A percentile compares a stretch with the other conserved stretches of the same genome.
Conservation (phyloP, 1,140 invertebrate genomes). For the Drosophila nigrodunni region DNA sequence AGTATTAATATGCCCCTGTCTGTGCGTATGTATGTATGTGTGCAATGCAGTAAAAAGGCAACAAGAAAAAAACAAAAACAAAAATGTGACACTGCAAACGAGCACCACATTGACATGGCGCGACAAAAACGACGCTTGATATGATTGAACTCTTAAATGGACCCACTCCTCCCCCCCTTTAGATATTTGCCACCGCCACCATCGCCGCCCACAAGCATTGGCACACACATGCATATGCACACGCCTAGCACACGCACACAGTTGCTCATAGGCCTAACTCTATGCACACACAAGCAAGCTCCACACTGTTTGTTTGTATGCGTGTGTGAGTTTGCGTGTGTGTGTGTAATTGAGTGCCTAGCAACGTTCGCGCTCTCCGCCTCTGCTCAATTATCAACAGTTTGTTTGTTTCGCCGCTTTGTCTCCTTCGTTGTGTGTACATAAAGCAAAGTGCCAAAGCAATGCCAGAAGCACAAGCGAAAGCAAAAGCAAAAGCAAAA, state of each 20-base stretch:
- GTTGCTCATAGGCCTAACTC: neutral
- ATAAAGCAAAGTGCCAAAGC: conserved; percentile 52
- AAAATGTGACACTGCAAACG: conserved; percentile 16
- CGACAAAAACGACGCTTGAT: conserved; percentile 70
- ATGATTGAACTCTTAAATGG: conserved; percentile 77
- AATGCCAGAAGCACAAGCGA: conserved; percentile 39
- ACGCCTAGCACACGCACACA: conserved; percentile 2
- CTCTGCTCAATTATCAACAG: conserved; percentile 74
- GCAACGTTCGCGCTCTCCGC: conserved; percentile 41
- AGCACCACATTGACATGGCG: conserved; percentile 57
- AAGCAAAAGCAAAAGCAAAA: conserved; percentile 7
- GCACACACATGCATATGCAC: conserved; percentile 27
- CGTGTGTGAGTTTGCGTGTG: conserved; percentile 41
- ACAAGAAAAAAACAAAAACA: conserved; percentile 17
- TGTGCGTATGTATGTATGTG: conserved; percentile 12
- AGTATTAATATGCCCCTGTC: neutral
- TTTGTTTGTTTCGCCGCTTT: conserved; percentile 63
- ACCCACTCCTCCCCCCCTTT: conserved; percentile 7
- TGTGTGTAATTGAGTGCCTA: conserved; percentile 35
- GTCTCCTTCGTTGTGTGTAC: conserved; percentile 41
- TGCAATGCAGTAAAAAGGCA: conserved; percentile 48
- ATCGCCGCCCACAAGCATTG: conserved; percentile 13
- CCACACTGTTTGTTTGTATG: conserved; percentile 3
- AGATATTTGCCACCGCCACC: conserved; percentile 19
- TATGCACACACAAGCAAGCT: neutral